Conservation (phyloP, 92 coral and sea anemone genomes). For the Porites divaricata region DNA sequence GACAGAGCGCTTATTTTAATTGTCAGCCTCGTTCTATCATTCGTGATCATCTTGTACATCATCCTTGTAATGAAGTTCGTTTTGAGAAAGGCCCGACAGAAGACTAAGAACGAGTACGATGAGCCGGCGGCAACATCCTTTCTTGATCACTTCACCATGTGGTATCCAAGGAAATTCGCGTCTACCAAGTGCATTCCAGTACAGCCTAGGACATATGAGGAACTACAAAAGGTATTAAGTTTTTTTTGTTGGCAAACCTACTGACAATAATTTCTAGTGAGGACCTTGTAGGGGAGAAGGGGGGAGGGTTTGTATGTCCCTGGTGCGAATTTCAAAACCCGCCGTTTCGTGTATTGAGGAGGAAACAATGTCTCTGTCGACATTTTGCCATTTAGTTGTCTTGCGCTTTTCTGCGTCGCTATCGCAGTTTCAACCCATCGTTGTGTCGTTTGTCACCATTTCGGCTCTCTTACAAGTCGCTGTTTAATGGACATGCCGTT, state of each 20-base stretch:
- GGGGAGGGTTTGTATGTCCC: background rate
- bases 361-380: no score
- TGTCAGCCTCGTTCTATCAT: constrained; percentile 14
- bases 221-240: constrained; percentile 51
- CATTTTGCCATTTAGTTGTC: no score
- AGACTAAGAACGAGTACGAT: background rate
- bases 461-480: no score
- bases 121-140: constrained; percentile 11
- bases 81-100: constrained; percentile 9
- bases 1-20: background rate
- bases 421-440: no score
- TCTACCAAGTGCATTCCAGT: constrained; percentile 59
- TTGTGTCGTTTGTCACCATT: no score
- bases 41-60: constrained; percentile 21
- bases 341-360: no score
- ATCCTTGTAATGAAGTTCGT: constrained; percentile 29
- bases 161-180: constrained; percentile 19
- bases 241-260: background rate
- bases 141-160: constrained; percentile 3
- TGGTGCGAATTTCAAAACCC: no score
- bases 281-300: no score
- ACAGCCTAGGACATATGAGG: constrained; percentile 73
- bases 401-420: no score
- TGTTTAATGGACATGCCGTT: no score
- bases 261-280: no score